Conservation (phyloP, 2,888 invertebrate genomes). For the Brachyopa scutellaris region DNA sequence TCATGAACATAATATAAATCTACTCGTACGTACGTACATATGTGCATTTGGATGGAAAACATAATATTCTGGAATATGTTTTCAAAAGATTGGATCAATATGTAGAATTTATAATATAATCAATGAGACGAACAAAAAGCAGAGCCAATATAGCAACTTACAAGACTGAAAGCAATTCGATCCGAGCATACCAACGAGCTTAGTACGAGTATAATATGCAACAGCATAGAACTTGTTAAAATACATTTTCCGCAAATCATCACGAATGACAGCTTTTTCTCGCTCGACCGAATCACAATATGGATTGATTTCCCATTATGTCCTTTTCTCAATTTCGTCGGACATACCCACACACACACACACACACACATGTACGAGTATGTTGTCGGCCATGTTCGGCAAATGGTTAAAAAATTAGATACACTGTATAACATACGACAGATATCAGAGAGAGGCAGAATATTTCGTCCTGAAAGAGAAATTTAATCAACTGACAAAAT, state of each 20-base stretch:
- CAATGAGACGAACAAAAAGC: slow-evolving; percentile 3
- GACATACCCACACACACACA: neutral
- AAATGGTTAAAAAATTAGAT: slow-evolving; percentile 46
- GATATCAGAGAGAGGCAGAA: neutral
- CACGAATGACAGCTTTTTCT: slow-evolving; percentile 51
- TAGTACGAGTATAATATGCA: slow-evolving; percentile 14
- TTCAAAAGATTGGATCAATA: too few relatives aligned
- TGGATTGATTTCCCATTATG: slow-evolving; percentile 65
- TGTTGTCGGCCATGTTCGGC: slow-evolving; percentile 23
- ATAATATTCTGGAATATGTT: too few relatives aligned
- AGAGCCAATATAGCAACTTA: slow-evolving; percentile 18
- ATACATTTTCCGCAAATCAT: slow-evolving; percentile 49
- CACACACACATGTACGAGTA: neutral
- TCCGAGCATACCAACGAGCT: neutral
- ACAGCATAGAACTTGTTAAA: slow-evolving; percentile 39
- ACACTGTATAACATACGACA: slow-evolving; percentile 7
- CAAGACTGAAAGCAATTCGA: neutral
- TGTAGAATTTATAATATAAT: slow-evolving; percentile 29
- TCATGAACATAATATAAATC: too few relatives aligned
- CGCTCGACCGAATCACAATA: slow-evolving; percentile 56
- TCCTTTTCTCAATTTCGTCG: slow-evolving; percentile 29
- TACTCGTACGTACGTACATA: too few relatives aligned
- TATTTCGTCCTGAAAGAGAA: slow-evolving; percentile 30
- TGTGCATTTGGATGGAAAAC: too few relatives aligned
- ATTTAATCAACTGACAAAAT: slow-evolving; percentile 67